Evolutionary conservation across 2,888 invertebrate genomes (phyloP), one percentile per base, ranked within the genome.

Genomic region (Crematogaster levior): DNA sequence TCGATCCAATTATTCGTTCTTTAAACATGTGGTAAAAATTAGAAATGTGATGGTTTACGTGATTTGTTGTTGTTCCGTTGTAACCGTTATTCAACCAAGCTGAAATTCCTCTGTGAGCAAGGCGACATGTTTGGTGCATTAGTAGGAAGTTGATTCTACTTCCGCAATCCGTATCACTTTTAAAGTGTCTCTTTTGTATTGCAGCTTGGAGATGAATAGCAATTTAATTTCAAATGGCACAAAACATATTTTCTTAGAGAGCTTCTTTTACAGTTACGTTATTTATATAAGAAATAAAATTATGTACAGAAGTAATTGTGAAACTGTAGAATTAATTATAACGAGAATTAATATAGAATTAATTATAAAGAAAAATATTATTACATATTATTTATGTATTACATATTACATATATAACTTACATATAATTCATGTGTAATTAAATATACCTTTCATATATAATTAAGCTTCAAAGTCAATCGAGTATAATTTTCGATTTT

Each of bases 11-110:
- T 58, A 24, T 34, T 68, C 68, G 40, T 15, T 65, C 75, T 68
- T 75, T 56, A 77, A 77, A 77, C 77, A 46, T n/a, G 43, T 12
- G 43, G 18, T 68, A 68, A 77, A 3, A 77, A 77, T 77, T 77
- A 77, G 77, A 68, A 56, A 43, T 24, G 30, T 40, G 6, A 30
- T 30, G 34, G 43, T 68, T 68, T 46, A 68, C 24, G 18, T 24
- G 43, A 68, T 77, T 77, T n/a, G n/a, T n/a, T n/a, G n/a, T 66
- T 77, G 37, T 18, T n/a, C 27, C 30, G 27, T 18, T 21, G 66
- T 40, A 21, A 56, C 30, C 56, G 77, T 77, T 58, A 68, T 12
- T 56, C 43, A 18, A 24, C 30, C 68, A n/a, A 30, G 7, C 24
- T 77, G 56, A 68, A 68, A 68, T 68, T 56, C 34, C 34, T 24